Percentiles rank a stretch among this genome's conserved stretches.
Conservation (phyloP, 2,113 vertebrate species). For the Prinia subflava region DNA sequence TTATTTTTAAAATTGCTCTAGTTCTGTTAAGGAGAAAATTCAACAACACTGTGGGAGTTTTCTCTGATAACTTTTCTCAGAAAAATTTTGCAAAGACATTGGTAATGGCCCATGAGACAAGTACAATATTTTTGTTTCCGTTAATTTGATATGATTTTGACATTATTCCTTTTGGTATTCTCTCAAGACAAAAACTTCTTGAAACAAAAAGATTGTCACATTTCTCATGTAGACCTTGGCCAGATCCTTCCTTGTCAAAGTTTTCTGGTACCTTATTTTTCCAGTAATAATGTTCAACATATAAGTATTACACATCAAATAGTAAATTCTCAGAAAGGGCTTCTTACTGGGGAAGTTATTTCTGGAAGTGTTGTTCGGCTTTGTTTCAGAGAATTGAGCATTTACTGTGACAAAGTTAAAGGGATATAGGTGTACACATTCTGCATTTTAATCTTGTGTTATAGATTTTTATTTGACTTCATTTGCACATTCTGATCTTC, state of each 20-base stretch:
- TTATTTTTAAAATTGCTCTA: neutral
- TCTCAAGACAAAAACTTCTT: neutral
- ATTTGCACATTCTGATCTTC: neutral
- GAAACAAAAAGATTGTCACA: neutral
- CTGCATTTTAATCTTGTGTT: neutral
- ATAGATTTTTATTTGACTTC: neutral
- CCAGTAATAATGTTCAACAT: neutral
- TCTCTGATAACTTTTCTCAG: neutral
- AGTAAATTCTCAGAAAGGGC: neutral
- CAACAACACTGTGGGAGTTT: neutral
- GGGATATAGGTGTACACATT: neutral
- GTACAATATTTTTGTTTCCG: neutral
- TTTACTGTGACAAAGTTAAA: neutral
- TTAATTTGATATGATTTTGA: neutral
- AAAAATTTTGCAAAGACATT: neutral
- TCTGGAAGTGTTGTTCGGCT: neutral
- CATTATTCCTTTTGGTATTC: neutral
- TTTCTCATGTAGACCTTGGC: neutral
- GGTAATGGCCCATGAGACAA: neutral
- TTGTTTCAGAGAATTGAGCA: neutral
- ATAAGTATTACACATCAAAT: neutral
- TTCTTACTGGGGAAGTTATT: neutral
- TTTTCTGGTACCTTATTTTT: neutral
- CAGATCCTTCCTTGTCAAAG: neutral
- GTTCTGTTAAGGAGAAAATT: neutral